Percentiles rank a stretch among this genome's conserved stretches.
Evolutionary conservation across 37 sponge, comb jelly and placozoan species (phyloP).

Genomic region (Spongia lamella): DNA sequence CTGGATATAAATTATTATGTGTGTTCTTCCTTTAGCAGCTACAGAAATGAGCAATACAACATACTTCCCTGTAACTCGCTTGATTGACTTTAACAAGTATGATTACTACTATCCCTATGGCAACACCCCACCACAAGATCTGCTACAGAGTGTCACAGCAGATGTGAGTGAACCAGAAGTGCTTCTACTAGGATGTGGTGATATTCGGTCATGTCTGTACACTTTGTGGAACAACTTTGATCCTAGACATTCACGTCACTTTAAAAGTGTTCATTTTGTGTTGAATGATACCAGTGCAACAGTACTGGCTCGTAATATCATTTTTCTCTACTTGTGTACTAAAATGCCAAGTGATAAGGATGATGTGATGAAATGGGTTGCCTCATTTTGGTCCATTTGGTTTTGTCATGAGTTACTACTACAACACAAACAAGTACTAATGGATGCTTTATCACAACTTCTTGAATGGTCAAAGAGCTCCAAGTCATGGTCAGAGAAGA

Average conservation of each 20-base stretch:
- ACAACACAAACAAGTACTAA: slow-evolving; percentile 7
- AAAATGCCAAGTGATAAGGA: slow-evolving; percentile 1
- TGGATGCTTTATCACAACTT: slow-evolving; percentile 17
- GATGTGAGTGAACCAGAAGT: slow-evolving; percentile 20
- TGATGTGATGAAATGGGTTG: slow-evolving; percentile 19
- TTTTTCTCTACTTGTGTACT: slow-evolving; percentile 35
- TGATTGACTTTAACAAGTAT: neutral
- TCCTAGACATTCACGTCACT: neutral
- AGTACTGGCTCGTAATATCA: slow-evolving; percentile 40
- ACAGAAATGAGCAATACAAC: too few relatives aligned
- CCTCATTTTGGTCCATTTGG: slow-evolving; percentile 57
- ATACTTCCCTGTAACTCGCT: slow-evolving; percentile 28
- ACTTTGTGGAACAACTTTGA: slow-evolving; percentile 56
- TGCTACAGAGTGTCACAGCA: slow-evolving; percentile 17
- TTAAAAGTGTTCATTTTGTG: slow-evolving; percentile 32
- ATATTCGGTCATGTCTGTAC: slow-evolving; percentile 47
- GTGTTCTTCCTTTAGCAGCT: too few relatives aligned
- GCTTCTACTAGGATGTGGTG: slow-evolving; percentile 45
- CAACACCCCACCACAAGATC: slow-evolving; percentile 40
- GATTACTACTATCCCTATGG: slow-evolving; percentile 33
- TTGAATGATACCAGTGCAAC: slow-evolving; percentile 43
- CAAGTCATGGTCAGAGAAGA: slow-evolving; percentile 9
- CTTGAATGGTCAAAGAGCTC: neutral
- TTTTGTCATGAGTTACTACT: slow-evolving; percentile 43
- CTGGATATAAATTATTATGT: too few relatives aligned